Percentiles rank a stretch among this genome's conserved stretches.
Conservation (phyloP, 1,140 invertebrate genomes). For the Aporrectodea caliginosa region DNA sequence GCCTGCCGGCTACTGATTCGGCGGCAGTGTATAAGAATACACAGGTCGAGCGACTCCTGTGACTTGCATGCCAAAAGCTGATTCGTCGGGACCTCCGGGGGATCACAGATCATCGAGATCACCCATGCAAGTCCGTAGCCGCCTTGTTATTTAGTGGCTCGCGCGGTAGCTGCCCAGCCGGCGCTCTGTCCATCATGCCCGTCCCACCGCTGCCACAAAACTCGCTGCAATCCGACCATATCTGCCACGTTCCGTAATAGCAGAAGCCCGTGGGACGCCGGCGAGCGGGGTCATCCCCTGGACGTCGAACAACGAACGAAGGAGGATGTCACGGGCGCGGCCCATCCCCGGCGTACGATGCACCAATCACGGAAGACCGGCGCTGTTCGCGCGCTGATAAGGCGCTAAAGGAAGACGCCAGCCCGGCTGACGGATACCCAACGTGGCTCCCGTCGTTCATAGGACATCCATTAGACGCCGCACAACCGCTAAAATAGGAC, state of each 20-base stretch:
- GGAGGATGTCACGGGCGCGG: neutral
- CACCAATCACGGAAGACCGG: neutral
- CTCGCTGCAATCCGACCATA: constrained; percentile 1
- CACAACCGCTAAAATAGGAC: neutral
- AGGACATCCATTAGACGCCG: neutral
- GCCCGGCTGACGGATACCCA: neutral
- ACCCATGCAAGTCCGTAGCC: neutral
- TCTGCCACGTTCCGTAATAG: neutral
- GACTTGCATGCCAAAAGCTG: neutral
- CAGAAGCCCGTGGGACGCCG: neutral
- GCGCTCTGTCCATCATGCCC: neutral
- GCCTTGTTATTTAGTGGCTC: neutral
- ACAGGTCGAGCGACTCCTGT: neutral
- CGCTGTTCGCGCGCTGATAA: neutral
- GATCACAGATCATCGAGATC: neutral
- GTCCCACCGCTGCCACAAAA: neutral
- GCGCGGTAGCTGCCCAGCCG: neutral
- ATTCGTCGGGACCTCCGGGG: neutral
- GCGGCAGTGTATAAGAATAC: too few species aligned
- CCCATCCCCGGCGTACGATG: neutral
- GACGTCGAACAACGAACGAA: neutral
- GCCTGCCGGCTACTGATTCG: too few species aligned
- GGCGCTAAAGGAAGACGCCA: neutral
- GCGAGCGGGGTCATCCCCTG: neutral
- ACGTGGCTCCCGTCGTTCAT: neutral